Evolutionary conservation across 1,140 invertebrate species (phyloP).

Genomic region (Cydia fagiglandana): DNA sequence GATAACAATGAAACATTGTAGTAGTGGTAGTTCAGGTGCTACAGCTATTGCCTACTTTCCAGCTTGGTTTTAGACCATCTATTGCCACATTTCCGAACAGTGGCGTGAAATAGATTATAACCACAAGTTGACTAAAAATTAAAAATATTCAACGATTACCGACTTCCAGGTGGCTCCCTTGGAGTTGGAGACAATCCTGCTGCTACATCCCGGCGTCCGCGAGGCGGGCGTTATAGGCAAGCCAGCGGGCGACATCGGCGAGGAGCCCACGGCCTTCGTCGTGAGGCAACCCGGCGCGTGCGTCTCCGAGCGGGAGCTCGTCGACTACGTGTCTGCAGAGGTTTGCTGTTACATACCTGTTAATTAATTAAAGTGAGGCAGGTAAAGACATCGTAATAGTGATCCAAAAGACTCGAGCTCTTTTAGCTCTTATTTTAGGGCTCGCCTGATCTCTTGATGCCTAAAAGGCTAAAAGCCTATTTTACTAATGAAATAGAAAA

Average conservation of each 20-base stretch:
- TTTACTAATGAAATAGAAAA: too few species aligned
- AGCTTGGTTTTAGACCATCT: too few species aligned
- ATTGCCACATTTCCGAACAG: too few species aligned
- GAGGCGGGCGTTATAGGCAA: constrained; percentile 87
- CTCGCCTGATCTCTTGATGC: too few species aligned
- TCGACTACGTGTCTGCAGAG: constrained; percentile 75
- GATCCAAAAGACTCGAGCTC: too few species aligned
- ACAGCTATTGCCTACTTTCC: too few species aligned
- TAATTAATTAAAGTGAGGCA: constrained; percentile 8
- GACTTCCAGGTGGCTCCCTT: constrained; percentile 82
- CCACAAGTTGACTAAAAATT: too few species aligned
- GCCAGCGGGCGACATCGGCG: constrained; percentile 80
- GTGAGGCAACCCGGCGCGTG: constrained; percentile 77
- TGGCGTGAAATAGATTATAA: too few species aligned
- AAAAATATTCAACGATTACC: not conserved
- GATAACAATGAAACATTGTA: too few species aligned
- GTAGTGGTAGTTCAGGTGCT: too few species aligned
- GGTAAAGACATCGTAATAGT: constrained; percentile 20
- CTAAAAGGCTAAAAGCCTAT: too few species aligned
- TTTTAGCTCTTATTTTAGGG: too few species aligned
- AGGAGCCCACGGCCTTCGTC: constrained; percentile 84
- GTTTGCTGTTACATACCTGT: constrained; percentile 38
- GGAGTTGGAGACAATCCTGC: constrained; percentile 84
- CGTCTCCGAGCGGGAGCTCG: constrained; percentile 78
- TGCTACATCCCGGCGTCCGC: constrained; percentile 80